These are phyloP conservation scores for Antechinus flavipes DNA, from an alignment of 2,113 vertebrate species.

Conservation along the genomic window DNA sequence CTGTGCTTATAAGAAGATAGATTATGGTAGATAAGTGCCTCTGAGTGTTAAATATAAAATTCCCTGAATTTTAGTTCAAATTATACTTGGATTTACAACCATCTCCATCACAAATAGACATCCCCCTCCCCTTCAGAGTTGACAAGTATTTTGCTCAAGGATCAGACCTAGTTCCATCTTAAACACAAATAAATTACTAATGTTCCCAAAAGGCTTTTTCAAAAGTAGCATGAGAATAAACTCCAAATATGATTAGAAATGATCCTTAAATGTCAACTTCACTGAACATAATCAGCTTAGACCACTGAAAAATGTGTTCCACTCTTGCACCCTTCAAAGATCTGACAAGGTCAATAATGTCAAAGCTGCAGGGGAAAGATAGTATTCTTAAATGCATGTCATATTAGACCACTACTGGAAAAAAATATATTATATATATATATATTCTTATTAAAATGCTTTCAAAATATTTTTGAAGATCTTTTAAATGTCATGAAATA, in stretches of 20 bases:
- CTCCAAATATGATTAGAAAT: slow-evolving; percentile 80
- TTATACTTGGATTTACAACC: not conserved
- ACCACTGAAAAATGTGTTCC: slow-evolving; percentile 70
- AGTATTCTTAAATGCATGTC: not conserved
- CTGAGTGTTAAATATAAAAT: slow-evolving; percentile 3
- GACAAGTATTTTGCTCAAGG: slow-evolving; percentile 41
- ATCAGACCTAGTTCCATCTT: slow-evolving; percentile 32
- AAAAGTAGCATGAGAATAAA: slow-evolving; percentile 59
- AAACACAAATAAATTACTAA: slow-evolving; percentile 45
- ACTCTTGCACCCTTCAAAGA: slow-evolving; percentile 56
- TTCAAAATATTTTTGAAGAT: not conserved
- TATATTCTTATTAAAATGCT: not conserved
- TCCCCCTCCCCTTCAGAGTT: not conserved
- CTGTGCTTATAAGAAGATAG: not conserved
- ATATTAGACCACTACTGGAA: not conserved
- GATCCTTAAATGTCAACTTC: slow-evolving; percentile 75
- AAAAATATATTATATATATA: not conserved
- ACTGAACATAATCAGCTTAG: slow-evolving; percentile 78
- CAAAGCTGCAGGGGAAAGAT: slow-evolving; percentile 65
- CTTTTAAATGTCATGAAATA: not conserved
- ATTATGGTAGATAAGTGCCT: slow-evolving; percentile 7
- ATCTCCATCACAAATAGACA: not conserved
- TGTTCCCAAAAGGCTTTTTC: slow-evolving; percentile 66
- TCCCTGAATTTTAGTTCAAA: not conserved
- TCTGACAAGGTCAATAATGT: slow-evolving; percentile 72